A percentile compares a stretch with the other conserved stretches of the same genome.
Evolutionary conservation across 2,113 vertebrate species (phyloP).

Genomic region (Athene noctua): DNA sequence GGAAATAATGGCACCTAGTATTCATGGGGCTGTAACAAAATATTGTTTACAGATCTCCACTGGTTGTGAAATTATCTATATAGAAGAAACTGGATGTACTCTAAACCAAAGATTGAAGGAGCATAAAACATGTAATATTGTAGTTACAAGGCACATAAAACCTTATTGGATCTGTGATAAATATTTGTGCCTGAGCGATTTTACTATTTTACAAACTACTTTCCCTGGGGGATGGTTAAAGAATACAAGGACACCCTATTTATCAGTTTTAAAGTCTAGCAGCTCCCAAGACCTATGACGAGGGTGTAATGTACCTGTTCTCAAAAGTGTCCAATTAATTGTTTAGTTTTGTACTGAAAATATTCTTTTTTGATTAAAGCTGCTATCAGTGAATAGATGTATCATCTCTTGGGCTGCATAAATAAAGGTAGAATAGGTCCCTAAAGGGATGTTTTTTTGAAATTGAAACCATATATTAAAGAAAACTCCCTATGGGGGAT

Average conservation of each 20-base stretch:
- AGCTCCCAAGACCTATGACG: background rate
- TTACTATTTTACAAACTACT: conserved; percentile 54
- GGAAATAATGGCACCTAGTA: conserved; percentile 21
- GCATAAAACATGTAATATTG: conserved; percentile 59
- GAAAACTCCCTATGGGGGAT: background rate
- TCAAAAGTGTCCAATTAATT: conserved; percentile 33
- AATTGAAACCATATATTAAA: conserved; percentile 42
- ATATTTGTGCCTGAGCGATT: conserved; percentile 65
- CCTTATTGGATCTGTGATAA: conserved; percentile 68
- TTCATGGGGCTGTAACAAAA: conserved; percentile 35
- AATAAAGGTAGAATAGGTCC: conserved; percentile 2
- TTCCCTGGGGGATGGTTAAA: conserved; percentile 30
- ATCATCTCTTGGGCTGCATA: background rate
- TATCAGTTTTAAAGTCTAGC: conserved; percentile 6
- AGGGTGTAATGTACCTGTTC: background rate
- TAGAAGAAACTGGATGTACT: conserved; percentile 34
- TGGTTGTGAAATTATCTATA: conserved; percentile 59
- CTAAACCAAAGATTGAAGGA: conserved; percentile 38
- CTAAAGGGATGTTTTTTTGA: background rate
- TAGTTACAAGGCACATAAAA: conserved; percentile 70
- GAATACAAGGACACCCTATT: conserved; percentile 36
- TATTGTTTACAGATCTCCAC: conserved; percentile 47
- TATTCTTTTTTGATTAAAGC: background rate
- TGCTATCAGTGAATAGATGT: background rate
- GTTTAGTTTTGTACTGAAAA: conserved; percentile 30